phyloP scores from a whole-genome alignment of 2,888 invertebrate species.

The Alviniconcha strummeri region DNA sequence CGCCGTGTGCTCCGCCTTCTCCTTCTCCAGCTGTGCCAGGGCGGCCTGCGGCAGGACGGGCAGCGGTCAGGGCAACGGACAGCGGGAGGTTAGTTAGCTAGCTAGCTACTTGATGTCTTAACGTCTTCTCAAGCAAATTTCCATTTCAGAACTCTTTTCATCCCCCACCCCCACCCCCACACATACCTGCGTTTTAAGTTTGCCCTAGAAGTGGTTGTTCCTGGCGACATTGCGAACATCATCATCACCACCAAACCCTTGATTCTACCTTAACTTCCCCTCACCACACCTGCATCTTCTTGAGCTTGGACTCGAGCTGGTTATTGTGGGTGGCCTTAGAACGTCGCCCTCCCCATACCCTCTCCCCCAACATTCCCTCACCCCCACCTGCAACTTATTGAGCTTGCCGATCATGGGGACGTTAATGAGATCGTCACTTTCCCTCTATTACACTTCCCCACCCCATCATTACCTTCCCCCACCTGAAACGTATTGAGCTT shows the following conservation, averaged over 20 bases:
- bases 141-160: constrained; percentile 26
- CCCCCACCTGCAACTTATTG: neutral
- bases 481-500: neutral
- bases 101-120: constrained; percentile 48
- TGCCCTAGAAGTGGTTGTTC: neutral
- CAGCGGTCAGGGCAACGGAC: neutral
- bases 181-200: neutral
- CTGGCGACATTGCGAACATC: neutral
- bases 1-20: constrained; percentile 23
- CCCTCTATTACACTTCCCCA: neutral
- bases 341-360: neutral
- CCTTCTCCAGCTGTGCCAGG: constrained; percentile 14
- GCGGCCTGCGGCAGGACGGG: neutral
- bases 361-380: neutral
- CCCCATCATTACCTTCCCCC: neutral
- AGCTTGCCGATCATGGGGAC: neutral
- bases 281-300: constrained; percentile 28
- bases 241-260: no score
- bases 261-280: no score
- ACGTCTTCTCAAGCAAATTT: constrained; percentile 42
- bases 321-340: neutral
- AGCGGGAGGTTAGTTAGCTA: neutral
- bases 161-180: neutral
- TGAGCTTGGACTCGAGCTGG: neutral
- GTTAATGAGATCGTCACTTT: neutral